Evolutionary conservation across 2,113 vertebrate species (phyloP).

Genomic region (Plecotus auritus): DNA sequence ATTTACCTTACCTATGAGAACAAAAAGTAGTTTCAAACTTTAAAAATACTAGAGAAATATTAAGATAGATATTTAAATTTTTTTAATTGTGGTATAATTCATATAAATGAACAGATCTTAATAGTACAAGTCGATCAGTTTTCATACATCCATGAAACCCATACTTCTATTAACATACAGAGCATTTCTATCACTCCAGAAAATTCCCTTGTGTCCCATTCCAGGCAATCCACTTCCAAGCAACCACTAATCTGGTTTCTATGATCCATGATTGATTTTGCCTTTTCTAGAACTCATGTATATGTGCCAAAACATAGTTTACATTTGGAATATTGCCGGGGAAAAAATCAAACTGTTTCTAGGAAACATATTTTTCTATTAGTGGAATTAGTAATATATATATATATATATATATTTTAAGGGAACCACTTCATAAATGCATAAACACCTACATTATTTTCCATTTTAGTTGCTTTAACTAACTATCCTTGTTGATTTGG

Average conservation of each 20-base stretch:
- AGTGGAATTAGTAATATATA: slow-evolving; percentile 1
- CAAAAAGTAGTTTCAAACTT: neutral
- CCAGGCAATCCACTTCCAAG: neutral
- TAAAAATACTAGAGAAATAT: neutral
- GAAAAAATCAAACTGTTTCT: neutral
- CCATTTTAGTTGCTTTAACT: slow-evolving; percentile 20
- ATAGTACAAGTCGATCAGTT: neutral
- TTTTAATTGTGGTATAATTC: neutral
- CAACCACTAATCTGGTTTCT: slow-evolving; percentile 14
- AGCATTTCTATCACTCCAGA: neutral
- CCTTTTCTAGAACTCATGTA: slow-evolving; percentile 15
- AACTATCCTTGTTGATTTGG: slow-evolving; percentile 9
- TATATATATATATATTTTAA: neutral
- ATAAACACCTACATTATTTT: slow-evolving; percentile 34
- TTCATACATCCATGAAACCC: neutral
- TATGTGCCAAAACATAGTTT: slow-evolving; percentile 12
- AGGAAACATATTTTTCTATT: slow-evolving; percentile 25
- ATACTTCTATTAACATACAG: neutral
- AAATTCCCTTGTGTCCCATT: neutral
- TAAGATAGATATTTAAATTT: neutral
- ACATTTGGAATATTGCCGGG: neutral
- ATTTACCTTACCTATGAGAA: neutral
- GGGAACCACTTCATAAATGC: neutral
- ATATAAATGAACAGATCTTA: neutral
- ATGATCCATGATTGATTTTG: neutral